Percentiles rank a stretch among this genome's conserved stretches.
Conservation (phyloP, 2,797 vertebrate species). For the Choloepus didactylus region DNA sequence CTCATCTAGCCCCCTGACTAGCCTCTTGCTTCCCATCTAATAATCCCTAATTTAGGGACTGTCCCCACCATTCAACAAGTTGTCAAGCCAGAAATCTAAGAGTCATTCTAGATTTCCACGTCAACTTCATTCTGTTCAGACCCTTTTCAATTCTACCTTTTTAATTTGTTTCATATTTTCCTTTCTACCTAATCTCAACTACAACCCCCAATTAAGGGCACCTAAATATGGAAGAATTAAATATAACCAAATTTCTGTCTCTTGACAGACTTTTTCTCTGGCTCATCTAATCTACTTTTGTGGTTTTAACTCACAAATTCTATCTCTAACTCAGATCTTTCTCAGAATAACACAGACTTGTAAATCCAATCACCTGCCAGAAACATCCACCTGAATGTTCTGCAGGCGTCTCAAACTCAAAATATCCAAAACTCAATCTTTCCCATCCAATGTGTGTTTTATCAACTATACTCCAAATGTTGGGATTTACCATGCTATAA, state of each 20-base stretch:
- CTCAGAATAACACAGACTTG: background rate
- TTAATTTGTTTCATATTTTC: background rate
- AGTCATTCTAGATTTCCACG: background rate
- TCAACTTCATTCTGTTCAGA: background rate
- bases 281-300: background rate
- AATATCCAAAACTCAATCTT: background rate
- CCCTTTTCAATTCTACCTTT: background rate
- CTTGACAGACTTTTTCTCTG: background rate
- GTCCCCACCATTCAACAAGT: background rate
- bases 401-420: conserved; percentile 17
- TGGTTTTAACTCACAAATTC: background rate
- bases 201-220: background rate
- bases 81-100: background rate
- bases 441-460: background rate
- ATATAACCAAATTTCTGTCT: background rate
- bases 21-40: background rate
- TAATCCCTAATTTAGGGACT: background rate
- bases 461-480: conserved; percentile 20
- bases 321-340: conserved; percentile 3
- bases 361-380: background rate
- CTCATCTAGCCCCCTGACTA: background rate
- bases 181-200: background rate
- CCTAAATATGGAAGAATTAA: conserved; percentile 11
- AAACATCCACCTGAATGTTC: background rate
- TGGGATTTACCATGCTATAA: background rate